phyloP scores from a whole-genome alignment of 2,888 invertebrate genomes.

The Candidula unifasciata region DNA sequence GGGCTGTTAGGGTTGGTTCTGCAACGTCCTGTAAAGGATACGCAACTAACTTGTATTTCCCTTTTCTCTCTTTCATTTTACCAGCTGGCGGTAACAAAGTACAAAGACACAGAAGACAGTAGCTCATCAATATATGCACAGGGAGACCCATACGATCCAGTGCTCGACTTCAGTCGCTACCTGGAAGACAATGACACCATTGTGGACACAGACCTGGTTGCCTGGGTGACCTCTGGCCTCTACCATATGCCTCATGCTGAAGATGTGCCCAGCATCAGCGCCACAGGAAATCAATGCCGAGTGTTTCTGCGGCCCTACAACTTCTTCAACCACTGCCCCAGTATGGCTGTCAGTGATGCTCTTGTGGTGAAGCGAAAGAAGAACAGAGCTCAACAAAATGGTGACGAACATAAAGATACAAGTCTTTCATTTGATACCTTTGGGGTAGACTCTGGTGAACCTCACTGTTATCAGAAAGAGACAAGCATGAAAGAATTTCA shows the following conservation, averaged over 20 bases:
- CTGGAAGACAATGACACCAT: conserved; percentile 70
- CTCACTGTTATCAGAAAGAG: conserved; percentile 53
- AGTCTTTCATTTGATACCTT: conserved; percentile 46
- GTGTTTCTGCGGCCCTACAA: conserved; percentile 71
- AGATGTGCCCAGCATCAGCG: conserved; percentile 71
- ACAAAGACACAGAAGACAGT: conserved; percentile 68
- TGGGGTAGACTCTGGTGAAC: conserved; percentile 46
- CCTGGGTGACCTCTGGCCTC: conserved; percentile 71
- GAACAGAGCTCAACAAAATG: conserved; percentile 45
- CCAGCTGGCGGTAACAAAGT: conserved; percentile 69
- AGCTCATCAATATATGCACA: conserved; percentile 71
- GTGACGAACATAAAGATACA: conserved; percentile 5
- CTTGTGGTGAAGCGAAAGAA: conserved; percentile 58
- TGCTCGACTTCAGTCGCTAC: conserved; percentile 69
- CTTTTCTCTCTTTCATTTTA: background rate
- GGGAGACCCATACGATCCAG: conserved; percentile 70
- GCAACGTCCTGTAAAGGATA: no score
- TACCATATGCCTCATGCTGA: conserved; percentile 72
- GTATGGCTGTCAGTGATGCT: conserved; percentile 64
- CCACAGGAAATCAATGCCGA: conserved; percentile 62
- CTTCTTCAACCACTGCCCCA: conserved; percentile 72
- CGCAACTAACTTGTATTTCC: background rate
- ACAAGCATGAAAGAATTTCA: conserved; percentile 47
- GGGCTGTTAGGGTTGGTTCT: no score
- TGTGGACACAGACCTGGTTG: conserved; percentile 71